Evolutionary conservation across 2,888 invertebrate species (phyloP).

Genomic region (Marasmarcha lunaedactyla): DNA sequence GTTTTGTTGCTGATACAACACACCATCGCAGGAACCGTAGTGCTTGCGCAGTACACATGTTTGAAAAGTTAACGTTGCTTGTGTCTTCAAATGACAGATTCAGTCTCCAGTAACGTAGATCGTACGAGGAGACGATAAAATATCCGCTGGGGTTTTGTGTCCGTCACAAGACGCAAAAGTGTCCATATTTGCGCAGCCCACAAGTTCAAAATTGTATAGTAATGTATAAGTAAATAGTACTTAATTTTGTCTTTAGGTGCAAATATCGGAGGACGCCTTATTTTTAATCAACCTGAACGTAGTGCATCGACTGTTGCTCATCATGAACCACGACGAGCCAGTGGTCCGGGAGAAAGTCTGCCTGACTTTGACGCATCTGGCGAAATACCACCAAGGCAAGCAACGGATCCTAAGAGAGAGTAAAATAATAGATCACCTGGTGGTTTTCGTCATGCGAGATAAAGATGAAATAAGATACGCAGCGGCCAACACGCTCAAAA

Average conservation of each 20-base stretch:
- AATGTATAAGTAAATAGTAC: neutral
- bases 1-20: too few species aligned
- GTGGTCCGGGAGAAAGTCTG: conserved; percentile 48
- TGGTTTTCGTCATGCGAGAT: conserved; percentile 39
- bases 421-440: conserved; percentile 33
- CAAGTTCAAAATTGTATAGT: neutral
- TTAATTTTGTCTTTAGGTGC: conserved; percentile 33
- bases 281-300: conserved; percentile 41
- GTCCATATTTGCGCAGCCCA: too few species aligned
- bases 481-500: conserved; percentile 39
- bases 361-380: conserved; percentile 35
- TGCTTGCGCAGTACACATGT: too few species aligned
- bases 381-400: conserved; percentile 37
- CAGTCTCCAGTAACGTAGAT: too few species aligned
- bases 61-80: too few species aligned
- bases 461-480: conserved; percentile 48
- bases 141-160: too few species aligned
- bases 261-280: conserved; percentile 46
- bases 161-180: too few species aligned
- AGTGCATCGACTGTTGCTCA: conserved; percentile 42
- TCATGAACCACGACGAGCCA: conserved; percentile 37
- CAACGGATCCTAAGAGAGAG: conserved; percentile 33
- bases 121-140: too few species aligned
- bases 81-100: too few species aligned
- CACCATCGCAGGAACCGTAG: too few species aligned